phyloP scores from a whole-genome alignment of 2,113 vertebrate genomes.

The Alligator sinensis region DNA sequence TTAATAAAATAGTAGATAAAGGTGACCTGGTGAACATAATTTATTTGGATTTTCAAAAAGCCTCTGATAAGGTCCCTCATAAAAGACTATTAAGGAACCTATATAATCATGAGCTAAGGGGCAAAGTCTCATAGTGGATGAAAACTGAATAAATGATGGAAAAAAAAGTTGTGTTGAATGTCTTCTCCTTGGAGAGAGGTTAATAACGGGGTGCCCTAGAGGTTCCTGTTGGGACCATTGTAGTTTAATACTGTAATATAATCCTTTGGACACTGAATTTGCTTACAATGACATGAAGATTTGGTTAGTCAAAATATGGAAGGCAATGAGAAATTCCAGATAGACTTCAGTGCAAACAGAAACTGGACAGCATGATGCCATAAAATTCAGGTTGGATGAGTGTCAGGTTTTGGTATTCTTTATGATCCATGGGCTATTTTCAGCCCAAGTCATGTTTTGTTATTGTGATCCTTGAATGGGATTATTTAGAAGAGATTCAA shows the following conservation, averaged over 20 bases:
- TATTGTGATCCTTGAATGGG: not conserved
- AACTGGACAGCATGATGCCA: not conserved
- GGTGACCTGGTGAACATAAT: constrained; percentile 28
- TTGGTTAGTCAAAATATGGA: not conserved
- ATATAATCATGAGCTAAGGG: constrained; percentile 16
- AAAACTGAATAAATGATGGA: constrained; percentile 20
- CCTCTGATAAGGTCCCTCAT: not conserved
- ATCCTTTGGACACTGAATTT: not conserved
- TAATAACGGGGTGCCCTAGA: not conserved
- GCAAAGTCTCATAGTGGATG: constrained; percentile 9
- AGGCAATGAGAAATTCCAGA: not conserved
- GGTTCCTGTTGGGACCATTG: not conserved
- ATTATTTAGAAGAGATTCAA: not conserved
- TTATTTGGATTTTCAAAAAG: constrained; percentile 40
- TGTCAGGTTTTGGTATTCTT: not conserved
- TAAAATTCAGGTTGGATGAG: not conserved
- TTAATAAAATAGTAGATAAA: constrained; percentile 57
- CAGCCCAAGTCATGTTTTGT: not conserved
- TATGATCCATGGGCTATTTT: not conserved
- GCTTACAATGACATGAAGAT: not conserved
- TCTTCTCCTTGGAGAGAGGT: not conserved
- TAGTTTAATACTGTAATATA: constrained; percentile 9
- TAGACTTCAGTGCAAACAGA: not conserved
- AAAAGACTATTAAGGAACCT: constrained; percentile 24
- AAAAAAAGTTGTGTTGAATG: not conserved